Percentiles rank a stretch among this genome's conserved stretches.
phyloP scores from a whole-genome alignment of 2,888 invertebrate species.

The Trichopria drosophilae region DNA sequence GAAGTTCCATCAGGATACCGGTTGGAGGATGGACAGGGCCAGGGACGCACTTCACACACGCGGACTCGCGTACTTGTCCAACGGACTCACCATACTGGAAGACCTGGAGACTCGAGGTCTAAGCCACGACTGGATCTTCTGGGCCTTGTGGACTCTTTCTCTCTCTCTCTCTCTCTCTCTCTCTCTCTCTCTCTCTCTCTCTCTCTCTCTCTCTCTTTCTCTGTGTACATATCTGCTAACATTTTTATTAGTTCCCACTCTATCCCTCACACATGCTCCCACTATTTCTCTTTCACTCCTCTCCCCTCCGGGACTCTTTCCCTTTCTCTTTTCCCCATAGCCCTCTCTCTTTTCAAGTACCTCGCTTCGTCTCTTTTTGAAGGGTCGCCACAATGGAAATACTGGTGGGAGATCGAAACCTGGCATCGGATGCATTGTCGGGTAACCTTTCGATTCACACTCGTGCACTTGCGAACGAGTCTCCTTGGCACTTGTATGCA shows the following conservation, averaged over 20 bases:
- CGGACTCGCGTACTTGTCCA: conserved; percentile 36
- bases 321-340: not conserved
- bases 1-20: too few species aligned
- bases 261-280: conserved; percentile 5
- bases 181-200: conserved; percentile 10
- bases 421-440: too few species aligned
- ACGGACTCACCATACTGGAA: conserved; percentile 30
- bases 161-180: conserved; percentile 9
- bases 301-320: too few species aligned
- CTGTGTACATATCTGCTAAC: not conserved
- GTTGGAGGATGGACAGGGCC: too few species aligned
- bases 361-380: too few species aligned
- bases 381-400: too few species aligned
- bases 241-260: conserved; percentile 8
- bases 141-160: conserved; percentile 41
- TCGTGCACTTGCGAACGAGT: too few species aligned
- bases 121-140: conserved; percentile 50
- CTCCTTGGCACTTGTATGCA: too few species aligned
- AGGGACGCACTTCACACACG: too few species aligned
- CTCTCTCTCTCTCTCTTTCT: conserved; percentile 6
- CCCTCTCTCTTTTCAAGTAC: conserved; percentile 14
- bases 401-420: too few species aligned
- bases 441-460: too few species aligned
- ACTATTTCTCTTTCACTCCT: not conserved
- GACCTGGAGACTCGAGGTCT: conserved; percentile 47